These are phyloP conservation scores for Phylloscopus collybita DNA, from an alignment of 2,797 vertebrate species.

Conservation along the genomic window DNA sequence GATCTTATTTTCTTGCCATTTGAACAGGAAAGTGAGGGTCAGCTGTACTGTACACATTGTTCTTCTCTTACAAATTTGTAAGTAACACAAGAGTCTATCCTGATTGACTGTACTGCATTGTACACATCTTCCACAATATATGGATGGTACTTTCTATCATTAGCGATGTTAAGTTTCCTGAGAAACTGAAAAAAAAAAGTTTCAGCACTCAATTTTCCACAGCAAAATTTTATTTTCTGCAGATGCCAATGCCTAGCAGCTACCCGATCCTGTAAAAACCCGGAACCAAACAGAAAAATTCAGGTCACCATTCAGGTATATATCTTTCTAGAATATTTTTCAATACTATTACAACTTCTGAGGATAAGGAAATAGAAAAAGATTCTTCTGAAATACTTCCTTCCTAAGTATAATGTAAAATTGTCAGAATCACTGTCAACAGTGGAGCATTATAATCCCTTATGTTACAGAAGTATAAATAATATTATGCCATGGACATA, in stretches of 20 bases:
- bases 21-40: background rate
- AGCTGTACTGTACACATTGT: background rate
- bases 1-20: background rate
- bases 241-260: background rate
- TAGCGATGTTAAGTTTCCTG: background rate
- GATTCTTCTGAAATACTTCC: background rate
- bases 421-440: background rate
- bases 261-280: background rate
- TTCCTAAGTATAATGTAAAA: background rate
- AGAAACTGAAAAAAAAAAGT: background rate
- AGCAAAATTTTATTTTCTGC: background rate
- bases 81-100: background rate
- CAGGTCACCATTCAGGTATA: background rate
- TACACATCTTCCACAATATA: background rate
- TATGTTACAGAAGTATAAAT: background rate
- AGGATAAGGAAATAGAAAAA: background rate
- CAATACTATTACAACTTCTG: background rate
- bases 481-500: accelerated
- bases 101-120: background rate
- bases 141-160: background rate
- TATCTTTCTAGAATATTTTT: background rate
- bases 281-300: background rate
- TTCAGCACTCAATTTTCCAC: background rate
- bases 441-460: background rate
- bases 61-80: background rate